Conservation (phyloP, 2,113 vertebrate species). For the Clarias macrocephalus region DNA sequence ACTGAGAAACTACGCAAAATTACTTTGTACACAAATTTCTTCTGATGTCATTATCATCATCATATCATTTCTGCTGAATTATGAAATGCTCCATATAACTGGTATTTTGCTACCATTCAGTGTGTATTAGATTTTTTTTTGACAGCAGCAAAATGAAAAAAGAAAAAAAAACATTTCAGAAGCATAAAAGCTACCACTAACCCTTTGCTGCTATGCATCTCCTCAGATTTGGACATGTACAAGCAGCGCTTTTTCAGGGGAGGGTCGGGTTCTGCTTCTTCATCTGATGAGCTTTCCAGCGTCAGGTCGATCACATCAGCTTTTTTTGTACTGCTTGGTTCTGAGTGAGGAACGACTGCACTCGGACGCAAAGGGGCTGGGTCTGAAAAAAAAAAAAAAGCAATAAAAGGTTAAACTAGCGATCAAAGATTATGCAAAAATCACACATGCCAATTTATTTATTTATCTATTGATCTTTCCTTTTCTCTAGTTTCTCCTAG, state of each 20-base stretch:
- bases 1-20: background rate
- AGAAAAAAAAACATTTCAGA: too few relatives aligned
- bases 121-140: background rate
- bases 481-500: background rate
- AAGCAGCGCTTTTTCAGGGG: conserved; percentile 86
- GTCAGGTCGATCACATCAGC: conserved; percentile 94
- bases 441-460: background rate
- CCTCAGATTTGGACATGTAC: conserved; percentile 84
- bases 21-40: background rate
- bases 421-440: background rate
- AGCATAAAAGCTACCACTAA: conserved; percentile 63
- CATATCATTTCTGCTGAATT: background rate
- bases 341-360: conserved; percentile 68
- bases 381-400: conserved; percentile 59
- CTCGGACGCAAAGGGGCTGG: conserved; percentile 76
- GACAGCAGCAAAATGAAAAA: background rate
- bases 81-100: background rate
- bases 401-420: background rate
- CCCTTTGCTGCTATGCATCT: conserved; percentile 83
- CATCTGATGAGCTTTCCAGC: conserved; percentile 88
- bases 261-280: conserved; percentile 74
- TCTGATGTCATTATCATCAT: background rate
- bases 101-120: background rate
- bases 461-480: background rate
- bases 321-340: conserved; percentile 81